These are phyloP conservation scores for Lutraria rhynchaena DNA, from an alignment of 1,140 invertebrate species.

Conservation along the genomic window DNA sequence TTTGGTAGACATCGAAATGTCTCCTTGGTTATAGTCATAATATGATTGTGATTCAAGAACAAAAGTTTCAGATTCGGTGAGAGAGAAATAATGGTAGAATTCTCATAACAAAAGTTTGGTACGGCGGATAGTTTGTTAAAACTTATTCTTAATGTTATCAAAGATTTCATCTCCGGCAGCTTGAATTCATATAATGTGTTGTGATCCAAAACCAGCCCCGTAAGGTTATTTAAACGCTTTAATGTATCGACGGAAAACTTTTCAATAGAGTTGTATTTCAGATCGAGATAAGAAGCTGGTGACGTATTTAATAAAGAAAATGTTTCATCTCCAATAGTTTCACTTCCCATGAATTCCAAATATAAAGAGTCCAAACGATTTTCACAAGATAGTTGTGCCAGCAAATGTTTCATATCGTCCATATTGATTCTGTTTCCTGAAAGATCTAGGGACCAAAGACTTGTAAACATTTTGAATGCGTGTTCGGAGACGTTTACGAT, in stretches of 20 bases:
- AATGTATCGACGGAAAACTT: not conserved
- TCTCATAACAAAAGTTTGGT: not conserved
- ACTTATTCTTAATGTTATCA: not conserved
- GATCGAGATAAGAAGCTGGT: not conserved
- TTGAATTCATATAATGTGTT: not conserved
- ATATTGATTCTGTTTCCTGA: not conserved
- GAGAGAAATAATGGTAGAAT: too few relatives aligned
- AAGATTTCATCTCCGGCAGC: not conserved
- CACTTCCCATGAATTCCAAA: not conserved
- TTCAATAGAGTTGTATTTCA: not conserved
- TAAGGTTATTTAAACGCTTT: not conserved
- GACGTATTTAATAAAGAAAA: not conserved
- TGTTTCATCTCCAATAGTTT: not conserved
- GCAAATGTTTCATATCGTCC: not conserved
- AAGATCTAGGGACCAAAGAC: not conserved
- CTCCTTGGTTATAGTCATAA: not conserved
- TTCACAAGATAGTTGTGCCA: not conserved
- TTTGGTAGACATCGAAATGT: not conserved
- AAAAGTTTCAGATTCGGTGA: not conserved
- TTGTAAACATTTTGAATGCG: not conserved
- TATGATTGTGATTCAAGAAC: not conserved
- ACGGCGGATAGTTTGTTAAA: not conserved
- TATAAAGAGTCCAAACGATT: not conserved
- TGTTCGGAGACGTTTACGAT: not conserved
- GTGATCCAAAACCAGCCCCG: not conserved